phyloP scores from a whole-genome alignment of 92 coral and sea anemone genomes.

The Phenganax marumi region DNA sequence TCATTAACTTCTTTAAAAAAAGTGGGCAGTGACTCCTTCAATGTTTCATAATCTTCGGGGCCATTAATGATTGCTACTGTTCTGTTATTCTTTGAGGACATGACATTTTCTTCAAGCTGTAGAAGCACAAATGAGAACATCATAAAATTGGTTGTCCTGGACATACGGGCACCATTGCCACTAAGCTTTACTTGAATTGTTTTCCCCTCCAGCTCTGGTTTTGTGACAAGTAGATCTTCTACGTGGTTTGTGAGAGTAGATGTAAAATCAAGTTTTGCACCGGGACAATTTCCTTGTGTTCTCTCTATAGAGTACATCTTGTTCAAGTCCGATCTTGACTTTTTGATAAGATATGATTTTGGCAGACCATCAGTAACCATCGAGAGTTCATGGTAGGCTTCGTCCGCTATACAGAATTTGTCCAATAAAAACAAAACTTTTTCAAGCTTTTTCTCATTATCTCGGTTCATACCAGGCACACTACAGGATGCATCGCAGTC shows the following conservation, averaged over 20 bases:
- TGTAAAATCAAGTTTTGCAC: background rate
- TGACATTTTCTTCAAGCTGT: conserved; percentile 49
- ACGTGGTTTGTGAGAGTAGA: background rate
- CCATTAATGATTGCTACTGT: no score
- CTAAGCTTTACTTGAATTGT: no score
- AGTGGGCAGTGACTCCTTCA: conserved; percentile 34
- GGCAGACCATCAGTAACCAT: background rate
- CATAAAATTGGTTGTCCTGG: conserved; percentile 62
- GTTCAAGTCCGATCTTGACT: no score
- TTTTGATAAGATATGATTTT: background rate
- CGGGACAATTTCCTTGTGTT: no score
- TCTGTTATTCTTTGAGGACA: conserved; percentile 58
- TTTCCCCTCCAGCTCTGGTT: background rate
- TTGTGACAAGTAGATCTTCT: background rate
- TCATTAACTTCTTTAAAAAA: conserved; percentile 47
- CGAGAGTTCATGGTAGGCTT: background rate
- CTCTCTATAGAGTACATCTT: no score
- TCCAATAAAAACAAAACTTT: no score
- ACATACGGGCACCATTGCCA: conserved; percentile 56
- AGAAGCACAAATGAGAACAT: conserved; percentile 53
- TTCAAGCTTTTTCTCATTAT: background rate
- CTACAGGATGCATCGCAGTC: background rate
- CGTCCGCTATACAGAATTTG: background rate
- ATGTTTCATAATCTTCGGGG: no score
- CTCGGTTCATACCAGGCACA: background rate